Evolutionary conservation across 1,140 invertebrate species (phyloP), one percentile per base, ranked within the genome.

Genomic region (Drosophila sulfurigaster): DNA sequence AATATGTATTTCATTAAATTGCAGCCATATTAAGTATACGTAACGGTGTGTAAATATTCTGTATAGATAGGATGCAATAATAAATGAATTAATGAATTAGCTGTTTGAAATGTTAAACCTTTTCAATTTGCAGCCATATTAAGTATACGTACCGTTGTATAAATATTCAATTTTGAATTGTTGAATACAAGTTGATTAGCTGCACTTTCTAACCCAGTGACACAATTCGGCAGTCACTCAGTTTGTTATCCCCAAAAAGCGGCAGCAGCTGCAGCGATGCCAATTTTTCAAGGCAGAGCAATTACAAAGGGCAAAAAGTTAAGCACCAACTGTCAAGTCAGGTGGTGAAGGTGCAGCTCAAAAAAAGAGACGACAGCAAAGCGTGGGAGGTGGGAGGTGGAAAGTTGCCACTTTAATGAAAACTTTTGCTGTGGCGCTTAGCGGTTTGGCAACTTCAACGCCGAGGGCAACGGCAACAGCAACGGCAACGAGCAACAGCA

Each of bases 221-320:
- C 38, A 62, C 25, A 35, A 32, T 54, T 54, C 4, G 46, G 46
- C 25, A 70, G 58, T 63, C 48, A 28, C 38, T 70, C 35, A 69
- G 20, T 35, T 49, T 20, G 32, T 28, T 32, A 51, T 25, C n/a
- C 51, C n/a, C 25, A n/a, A 30, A 56, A 56, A 56, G 16, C 30
- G 20, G 16, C 41, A 30, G 60, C 60, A 51, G 28, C 8, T 4
- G 48, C 46, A 20, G 45, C 46, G 57, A 35, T 60, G 56, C 70
- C 70, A 73, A 73, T 73, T 69, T 69, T 74, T 69, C 64, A 35
- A 52, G 57, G 46, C 71, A 28, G 8, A 32, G 65, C 56, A 74
- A 74, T 60, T 69, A 74, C 65, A 74, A 74, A 74, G 71, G 65
- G 48, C 71, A 69, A 69, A 62, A 74, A 74, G 71, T 69, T 74